phyloP scores from a whole-genome alignment of 2,797 vertebrate species.

The Hippocampus kuda region DNA sequence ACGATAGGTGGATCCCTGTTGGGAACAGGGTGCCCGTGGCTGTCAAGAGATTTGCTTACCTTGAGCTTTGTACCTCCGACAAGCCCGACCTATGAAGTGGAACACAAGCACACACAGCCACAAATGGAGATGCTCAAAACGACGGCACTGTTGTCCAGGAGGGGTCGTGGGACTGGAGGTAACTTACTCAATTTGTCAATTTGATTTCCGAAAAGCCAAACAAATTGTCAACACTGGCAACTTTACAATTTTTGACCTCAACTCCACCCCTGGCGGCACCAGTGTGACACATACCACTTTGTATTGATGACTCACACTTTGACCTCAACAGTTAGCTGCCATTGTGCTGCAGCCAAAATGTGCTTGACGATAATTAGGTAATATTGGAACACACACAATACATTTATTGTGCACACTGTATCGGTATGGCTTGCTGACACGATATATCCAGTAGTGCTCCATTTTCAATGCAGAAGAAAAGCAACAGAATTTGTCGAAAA shows the following conservation, averaged over 20 bases:
- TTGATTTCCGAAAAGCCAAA: conserved; percentile 12
- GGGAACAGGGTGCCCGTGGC: conserved; percentile 32
- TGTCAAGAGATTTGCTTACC: conserved; percentile 60
- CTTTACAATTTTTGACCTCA: conserved; percentile 31
- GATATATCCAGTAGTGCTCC: too few relatives aligned
- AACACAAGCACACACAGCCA: conserved; percentile 55
- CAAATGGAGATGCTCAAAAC: conserved; percentile 62
- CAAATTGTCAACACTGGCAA: conserved; percentile 3
- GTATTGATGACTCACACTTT: conserved; percentile 29
- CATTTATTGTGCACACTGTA: too few relatives aligned
- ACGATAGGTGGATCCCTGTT: conserved; percentile 21
- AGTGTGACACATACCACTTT: conserved; percentile 33
- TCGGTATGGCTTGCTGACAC: too few relatives aligned
- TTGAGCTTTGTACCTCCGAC: conserved; percentile 55
- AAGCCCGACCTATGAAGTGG: conserved; percentile 65
- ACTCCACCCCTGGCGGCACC: conserved; percentile 45
- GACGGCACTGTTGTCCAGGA: conserved; percentile 49
- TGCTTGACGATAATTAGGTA: neutral
- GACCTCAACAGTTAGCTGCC: conserved; percentile 31
- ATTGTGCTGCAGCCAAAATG: conserved; percentile 32
- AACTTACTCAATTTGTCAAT: conserved; percentile 46
- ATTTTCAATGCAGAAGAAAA: too few relatives aligned
- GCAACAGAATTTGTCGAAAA: too few relatives aligned
- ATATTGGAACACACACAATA: too few relatives aligned
- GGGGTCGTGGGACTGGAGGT: conserved; percentile 39